Evolutionary conservation across 2,888 invertebrate species (phyloP).

Genomic region (Gortyna flavago): DNA sequence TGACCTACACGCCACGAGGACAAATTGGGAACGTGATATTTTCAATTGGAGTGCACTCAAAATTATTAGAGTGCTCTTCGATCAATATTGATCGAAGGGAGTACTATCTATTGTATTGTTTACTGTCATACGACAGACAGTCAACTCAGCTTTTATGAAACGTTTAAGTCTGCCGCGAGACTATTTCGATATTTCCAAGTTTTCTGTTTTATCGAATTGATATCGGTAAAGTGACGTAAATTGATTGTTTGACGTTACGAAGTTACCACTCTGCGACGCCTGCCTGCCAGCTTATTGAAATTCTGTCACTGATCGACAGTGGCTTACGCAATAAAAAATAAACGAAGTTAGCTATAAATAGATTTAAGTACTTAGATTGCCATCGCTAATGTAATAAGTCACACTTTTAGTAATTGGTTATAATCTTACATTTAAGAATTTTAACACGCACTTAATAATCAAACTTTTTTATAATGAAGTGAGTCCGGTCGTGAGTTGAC

Average conservation of each 20-base stretch:
- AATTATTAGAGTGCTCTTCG: too few species aligned
- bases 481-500: too few species aligned
- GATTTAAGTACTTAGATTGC: conserved; percentile 4
- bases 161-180: neutral
- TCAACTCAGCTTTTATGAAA: conserved; percentile 13
- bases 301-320: neutral
- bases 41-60: conserved; percentile 35
- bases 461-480: too few species aligned
- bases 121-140: neutral
- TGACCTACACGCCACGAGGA: neutral
- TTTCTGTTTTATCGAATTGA: conserved; percentile 3
- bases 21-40: conserved; percentile 28
- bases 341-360: neutral
- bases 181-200: conserved; percentile 5
- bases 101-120: conserved; percentile 6
- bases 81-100: too few species aligned
- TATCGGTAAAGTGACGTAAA: neutral
- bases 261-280: neutral
- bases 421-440: neutral
- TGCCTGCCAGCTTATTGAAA: neutral
- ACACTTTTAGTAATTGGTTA: conserved; percentile 17
- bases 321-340: neutral
- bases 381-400: conserved; percentile 18
- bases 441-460: conserved; percentile 28
- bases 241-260: conserved; percentile 10